These are phyloP conservation scores for Electrophaes corylata DNA, from an alignment of 2,888 invertebrate species.

Conservation along the genomic window DNA sequence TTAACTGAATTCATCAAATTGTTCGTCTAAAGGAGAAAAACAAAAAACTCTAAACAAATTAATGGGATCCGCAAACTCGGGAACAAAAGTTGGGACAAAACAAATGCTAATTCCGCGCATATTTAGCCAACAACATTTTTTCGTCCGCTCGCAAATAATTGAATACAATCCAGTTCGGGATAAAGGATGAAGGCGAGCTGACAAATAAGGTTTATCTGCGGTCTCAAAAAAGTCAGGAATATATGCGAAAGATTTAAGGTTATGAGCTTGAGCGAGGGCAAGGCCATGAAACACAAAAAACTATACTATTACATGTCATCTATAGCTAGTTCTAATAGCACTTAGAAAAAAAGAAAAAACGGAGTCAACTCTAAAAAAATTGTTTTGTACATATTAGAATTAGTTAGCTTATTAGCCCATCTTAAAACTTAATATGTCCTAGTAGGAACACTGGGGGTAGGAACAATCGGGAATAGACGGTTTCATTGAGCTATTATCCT, in stretches of 20 bases:
- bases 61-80: conserved; percentile 45
- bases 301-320: too few species aligned
- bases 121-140: conserved; percentile 65
- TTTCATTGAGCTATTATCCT: too few species aligned
- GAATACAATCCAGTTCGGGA: conserved; percentile 22
- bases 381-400: too few species aligned
- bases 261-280: neutral
- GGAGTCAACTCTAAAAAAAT: too few species aligned
- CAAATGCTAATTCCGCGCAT: conserved; percentile 67
- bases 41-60: conserved; percentile 53
- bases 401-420: too few species aligned
- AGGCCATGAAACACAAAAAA: too few species aligned
- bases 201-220: conserved; percentile 2
- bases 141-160: conserved; percentile 42
- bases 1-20: conserved; percentile 46
- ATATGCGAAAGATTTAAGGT: neutral
- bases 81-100: conserved; percentile 49
- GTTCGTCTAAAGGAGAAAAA: conserved; percentile 41
- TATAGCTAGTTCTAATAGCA: too few species aligned
- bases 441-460: too few species aligned
- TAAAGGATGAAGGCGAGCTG: conserved; percentile 6
- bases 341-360: too few species aligned
- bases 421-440: too few species aligned
- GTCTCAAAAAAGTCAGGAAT: neutral
- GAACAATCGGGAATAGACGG: too few species aligned